These are phyloP conservation scores for Daktulosphaira vitifoliae DNA, from an alignment of 1,140 invertebrate genomes.

Conservation along the genomic window DNA sequence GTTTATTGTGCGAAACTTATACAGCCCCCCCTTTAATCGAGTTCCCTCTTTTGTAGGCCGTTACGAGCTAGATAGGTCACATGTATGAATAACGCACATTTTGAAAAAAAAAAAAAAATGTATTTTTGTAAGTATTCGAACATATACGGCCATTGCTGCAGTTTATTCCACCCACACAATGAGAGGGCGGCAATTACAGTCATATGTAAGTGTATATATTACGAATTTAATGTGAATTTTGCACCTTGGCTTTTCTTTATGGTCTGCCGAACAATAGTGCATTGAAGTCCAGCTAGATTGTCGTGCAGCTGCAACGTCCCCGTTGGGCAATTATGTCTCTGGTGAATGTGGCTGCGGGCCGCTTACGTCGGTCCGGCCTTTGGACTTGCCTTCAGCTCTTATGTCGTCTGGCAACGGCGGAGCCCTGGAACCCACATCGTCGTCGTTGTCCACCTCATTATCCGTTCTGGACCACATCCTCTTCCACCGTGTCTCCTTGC, in stretches of 20 bases:
- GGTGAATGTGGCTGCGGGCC: neutral
- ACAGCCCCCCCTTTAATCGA: no score
- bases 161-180: no score
- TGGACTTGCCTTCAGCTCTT: neutral
- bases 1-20: no score
- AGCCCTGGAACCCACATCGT: neutral
- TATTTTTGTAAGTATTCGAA: no score
- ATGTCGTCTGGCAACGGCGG: constrained; percentile 3
- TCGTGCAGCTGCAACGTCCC: neutral
- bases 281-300: neutral
- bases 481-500: neutral
- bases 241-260: neutral
- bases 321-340: neutral
- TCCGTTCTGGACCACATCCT: neutral
- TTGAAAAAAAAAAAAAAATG: no score
- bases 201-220: no score
- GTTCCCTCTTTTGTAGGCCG: no score
- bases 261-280: no score
- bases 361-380: neutral
- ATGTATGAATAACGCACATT: no score
- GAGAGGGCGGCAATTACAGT: no score
- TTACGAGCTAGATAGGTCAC: no score
- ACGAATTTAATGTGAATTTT: neutral
- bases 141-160: no score
- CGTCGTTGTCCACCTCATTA: neutral